phyloP scores from a whole-genome alignment of 2,113 vertebrate species.

The Poecilia latipinna region DNA sequence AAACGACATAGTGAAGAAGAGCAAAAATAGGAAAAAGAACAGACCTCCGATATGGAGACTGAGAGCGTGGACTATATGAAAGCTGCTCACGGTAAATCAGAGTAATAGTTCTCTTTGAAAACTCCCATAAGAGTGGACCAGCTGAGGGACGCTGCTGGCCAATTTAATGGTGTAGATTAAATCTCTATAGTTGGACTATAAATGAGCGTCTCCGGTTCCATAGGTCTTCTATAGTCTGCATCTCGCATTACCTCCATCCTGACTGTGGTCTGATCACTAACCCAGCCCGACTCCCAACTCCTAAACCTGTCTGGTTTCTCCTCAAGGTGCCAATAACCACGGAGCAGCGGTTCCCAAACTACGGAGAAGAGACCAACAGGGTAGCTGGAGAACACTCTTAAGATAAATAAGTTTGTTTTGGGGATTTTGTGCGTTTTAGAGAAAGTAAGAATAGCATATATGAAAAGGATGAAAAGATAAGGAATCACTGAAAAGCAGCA shows the following conservation, averaged over 20 bases:
- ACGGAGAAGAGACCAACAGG: constrained; percentile 14
- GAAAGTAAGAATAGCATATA: not conserved
- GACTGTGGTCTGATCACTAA: constrained; percentile 56
- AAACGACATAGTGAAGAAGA: constrained; percentile 34
- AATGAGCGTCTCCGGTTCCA: constrained; percentile 59
- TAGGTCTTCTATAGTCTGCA: constrained; percentile 51
- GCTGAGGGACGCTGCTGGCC: constrained; percentile 34
- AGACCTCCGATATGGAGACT: constrained; percentile 20
- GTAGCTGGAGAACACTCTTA: not conserved
- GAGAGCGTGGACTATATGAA: constrained; percentile 38
- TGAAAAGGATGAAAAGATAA: not conserved
- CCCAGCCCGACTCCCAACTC: constrained; percentile 50
- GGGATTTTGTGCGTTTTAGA: not conserved
- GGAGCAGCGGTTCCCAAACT: constrained; percentile 19
- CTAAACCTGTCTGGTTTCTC: constrained; percentile 33
- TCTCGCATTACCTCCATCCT: constrained; percentile 66
- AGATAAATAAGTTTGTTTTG: not conserved
- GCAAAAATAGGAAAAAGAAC: constrained; percentile 38
- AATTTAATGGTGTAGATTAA: constrained; percentile 67
- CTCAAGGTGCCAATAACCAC: constrained; percentile 30
- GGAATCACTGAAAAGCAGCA: too few species aligned
- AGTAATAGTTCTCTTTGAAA: constrained; percentile 70
- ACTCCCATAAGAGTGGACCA: constrained; percentile 52
- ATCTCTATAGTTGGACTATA: constrained; percentile 70
- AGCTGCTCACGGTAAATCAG: constrained; percentile 65